Evolutionary conservation across 1,140 invertebrate species (phyloP), one percentile per base, ranked within the genome.

Genomic region (Zelostemma sp.): DNA sequence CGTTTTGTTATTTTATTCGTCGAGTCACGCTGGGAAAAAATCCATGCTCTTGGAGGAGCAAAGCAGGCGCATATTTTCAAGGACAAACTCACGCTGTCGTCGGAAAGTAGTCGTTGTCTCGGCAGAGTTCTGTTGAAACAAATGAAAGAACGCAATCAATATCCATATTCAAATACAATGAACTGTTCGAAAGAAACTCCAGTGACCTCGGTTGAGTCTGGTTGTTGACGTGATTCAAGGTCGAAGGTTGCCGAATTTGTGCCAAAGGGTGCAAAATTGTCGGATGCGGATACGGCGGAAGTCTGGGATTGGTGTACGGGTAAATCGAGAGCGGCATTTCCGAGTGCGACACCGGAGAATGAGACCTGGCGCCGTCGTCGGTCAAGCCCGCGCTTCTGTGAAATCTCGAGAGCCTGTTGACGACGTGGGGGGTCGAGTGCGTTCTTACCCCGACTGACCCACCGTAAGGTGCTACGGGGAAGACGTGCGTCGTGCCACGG

Each of bases 391-490:
- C 97, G 73, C 95, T 98, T 72, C 95, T 90, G 80, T 99, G 96
- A 86, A 98, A 99, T 72, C 97, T 88, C 68, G 96, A 98, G 69
- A 97, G 88, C 72, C 93, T 91, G 86, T 99, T 99, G 11, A 99
- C 97, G 68, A 99, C 96, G 80, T 96, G 92, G 51, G 93, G 89
- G 25, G 93, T 93, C 31, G 93, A 93, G 85, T 99, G 97, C 6
- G 97, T 99, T 60, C 97, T 89, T 18, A 96, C 90, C 55, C 93
- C 95, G 45, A 95, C 90, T 50, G 92, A 88, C 60, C 96, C 98
- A 64, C 97, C 98, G 81, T 99, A 99, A n/a, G 97, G 94, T 16
- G 95, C 97, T 6, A 99, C 91, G 0, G 97, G 96, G 87, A 99
- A 99, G 41, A 99, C 92, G 81, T 99, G 98, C 12, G 97, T 98